Evolutionary conservation across 2,888 invertebrate genomes (phyloP).

Genomic region (Crocallis elinguaria): DNA sequence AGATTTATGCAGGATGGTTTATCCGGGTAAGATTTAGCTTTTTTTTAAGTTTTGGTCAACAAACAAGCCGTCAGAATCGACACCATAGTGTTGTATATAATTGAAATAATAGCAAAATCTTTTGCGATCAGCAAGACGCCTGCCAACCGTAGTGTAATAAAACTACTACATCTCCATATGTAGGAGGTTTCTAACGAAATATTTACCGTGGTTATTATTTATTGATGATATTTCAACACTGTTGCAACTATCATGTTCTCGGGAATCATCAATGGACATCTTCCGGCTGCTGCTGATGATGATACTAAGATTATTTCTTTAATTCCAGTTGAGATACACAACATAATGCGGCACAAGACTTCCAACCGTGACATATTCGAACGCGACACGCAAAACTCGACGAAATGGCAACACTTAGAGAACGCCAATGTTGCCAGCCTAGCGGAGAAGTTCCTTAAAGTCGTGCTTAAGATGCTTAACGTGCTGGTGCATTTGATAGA

Average conservation of each 20-base stretch:
- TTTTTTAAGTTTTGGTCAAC: too few relatives aligned
- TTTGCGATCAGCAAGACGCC: too few relatives aligned
- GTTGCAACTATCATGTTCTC: too few relatives aligned
- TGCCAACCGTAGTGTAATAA: too few relatives aligned
- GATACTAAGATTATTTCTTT: background rate
- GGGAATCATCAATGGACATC: too few relatives aligned
- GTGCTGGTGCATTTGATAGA: slow-evolving; percentile 91
- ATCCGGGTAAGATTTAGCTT: slow-evolving; percentile 61
- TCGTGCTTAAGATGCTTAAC: slow-evolving; percentile 89
- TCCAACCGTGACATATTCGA: slow-evolving; percentile 72
- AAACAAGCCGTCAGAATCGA: too few relatives aligned
- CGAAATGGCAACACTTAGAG: slow-evolving; percentile 76
- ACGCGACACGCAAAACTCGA: slow-evolving; percentile 62
- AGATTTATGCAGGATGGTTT: slow-evolving; percentile 69
- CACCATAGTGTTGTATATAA: too few relatives aligned
- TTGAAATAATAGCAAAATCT: too few relatives aligned
- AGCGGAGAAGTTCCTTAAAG: slow-evolving; percentile 87
- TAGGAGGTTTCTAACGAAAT: too few relatives aligned
- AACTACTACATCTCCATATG: background rate
- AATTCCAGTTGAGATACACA: slow-evolving; percentile 76
- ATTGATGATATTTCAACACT: too few relatives aligned
- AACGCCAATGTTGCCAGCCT: slow-evolving; percentile 72
- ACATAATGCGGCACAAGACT: slow-evolving; percentile 68
- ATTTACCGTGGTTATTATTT: too few relatives aligned
- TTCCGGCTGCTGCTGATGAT: too few relatives aligned